Evolutionary conservation across 2,888 invertebrate species (phyloP).

Genomic region (Epirrita christyi): DNA sequence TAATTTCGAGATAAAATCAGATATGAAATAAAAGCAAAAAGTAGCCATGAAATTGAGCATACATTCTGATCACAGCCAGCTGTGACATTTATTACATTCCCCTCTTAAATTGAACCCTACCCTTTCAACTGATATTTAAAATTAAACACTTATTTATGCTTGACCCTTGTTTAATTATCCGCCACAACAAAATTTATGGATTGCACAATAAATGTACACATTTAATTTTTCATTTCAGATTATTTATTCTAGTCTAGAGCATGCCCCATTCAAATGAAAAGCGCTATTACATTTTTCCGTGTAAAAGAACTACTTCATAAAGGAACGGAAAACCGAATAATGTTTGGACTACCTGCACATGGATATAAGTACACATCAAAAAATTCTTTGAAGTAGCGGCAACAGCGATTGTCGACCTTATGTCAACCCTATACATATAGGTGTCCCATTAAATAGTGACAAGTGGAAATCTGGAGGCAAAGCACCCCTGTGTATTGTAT

Average conservation of each 20-base stretch:
- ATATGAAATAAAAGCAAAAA: no score
- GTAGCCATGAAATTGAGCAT: no score
- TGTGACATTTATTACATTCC: constrained; percentile 17
- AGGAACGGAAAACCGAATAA: constrained; percentile 7
- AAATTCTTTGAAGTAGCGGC: no score
- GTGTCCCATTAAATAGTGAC: no score
- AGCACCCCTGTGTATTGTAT: no score
- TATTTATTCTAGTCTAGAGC: neutral
- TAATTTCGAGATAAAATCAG: no score
- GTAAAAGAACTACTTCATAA: constrained; percentile 15
- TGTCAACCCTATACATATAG: no score
- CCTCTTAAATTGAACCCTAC: constrained; percentile 18
- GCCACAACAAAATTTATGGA: constrained; percentile 2
- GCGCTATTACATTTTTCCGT: constrained; percentile 17
- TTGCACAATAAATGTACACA: neutral
- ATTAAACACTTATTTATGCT: constrained; percentile 29
- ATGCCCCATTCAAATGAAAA: constrained; percentile 10
- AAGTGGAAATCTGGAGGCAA: no score
- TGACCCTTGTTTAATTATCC: constrained; percentile 17
- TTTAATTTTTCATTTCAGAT: neutral
- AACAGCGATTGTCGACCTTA: no score
- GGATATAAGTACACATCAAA: neutral
- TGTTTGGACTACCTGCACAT: constrained; percentile 3
- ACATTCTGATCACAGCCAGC: no score
- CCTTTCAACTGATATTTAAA: constrained; percentile 26